Conservation (phyloP, 2,888 invertebrate genomes). For the Rhimphoctona megacephalus region DNA sequence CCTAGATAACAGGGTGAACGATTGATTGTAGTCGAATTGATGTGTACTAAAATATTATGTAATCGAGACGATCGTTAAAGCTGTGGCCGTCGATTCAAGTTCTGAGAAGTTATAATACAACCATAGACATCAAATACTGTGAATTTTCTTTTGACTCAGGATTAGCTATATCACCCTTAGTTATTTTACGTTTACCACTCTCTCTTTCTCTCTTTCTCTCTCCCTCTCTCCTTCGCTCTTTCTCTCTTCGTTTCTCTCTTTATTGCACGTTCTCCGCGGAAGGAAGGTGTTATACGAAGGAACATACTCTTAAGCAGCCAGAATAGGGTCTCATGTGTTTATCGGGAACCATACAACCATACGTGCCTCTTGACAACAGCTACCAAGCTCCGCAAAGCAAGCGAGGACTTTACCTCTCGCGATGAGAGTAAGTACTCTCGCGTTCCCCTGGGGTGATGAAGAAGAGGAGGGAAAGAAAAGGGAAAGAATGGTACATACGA, state of each 20-base stretch:
- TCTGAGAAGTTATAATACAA: slow-evolving; percentile 34
- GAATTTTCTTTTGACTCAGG: slow-evolving; percentile 39
- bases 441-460: slow-evolving; percentile 22
- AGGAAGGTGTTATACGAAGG: slow-evolving; percentile 47
- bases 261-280: slow-evolving; percentile 35
- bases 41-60: neutral
- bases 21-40: slow-evolving; percentile 3
- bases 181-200: neutral
- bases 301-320: slow-evolving; percentile 36
- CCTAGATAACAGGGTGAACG: neutral
- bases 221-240: neutral
- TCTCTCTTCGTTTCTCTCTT: slow-evolving; percentile 9
- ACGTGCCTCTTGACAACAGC: slow-evolving; percentile 63
- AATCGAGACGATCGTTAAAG: slow-evolving; percentile 34
- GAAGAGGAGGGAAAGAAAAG: slow-evolving; percentile 1
- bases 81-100: slow-evolving; percentile 23
- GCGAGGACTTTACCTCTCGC: slow-evolving; percentile 39
- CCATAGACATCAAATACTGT: slow-evolving; percentile 15
- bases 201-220: slow-evolving; percentile 7
- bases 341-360: slow-evolving; percentile 56
- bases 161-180: slow-evolving; percentile 13
- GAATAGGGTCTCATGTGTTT: slow-evolving; percentile 46
- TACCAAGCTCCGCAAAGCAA: slow-evolving; percentile 50
- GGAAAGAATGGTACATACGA: slow-evolving; percentile 47
- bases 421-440: slow-evolving; percentile 64